phyloP scores from a whole-genome alignment of 2,888 invertebrate genomes.

The Drosophila melanosoma region DNA sequence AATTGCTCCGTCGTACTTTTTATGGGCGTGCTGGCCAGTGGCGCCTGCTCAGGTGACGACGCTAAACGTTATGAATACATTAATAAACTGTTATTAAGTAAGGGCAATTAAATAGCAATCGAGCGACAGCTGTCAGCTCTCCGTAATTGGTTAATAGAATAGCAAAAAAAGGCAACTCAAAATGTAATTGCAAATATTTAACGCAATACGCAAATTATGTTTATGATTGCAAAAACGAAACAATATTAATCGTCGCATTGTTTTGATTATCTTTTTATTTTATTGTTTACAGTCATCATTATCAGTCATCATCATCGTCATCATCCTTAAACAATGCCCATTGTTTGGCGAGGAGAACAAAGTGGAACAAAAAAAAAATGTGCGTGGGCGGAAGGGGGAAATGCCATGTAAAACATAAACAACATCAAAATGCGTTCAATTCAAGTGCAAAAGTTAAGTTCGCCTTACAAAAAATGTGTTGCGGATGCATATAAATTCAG shows the following conservation, averaged over 20 bases:
- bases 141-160: slow-evolving; percentile 28
- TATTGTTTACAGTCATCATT: slow-evolving; percentile 24
- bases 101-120: slow-evolving; percentile 61
- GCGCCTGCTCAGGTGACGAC: slow-evolving; percentile 72
- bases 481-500: slow-evolving; percentile 6
- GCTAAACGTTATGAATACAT: slow-evolving; percentile 66
- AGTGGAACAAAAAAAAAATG: slow-evolving; percentile 23
- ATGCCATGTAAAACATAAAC: slow-evolving; percentile 41
- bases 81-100: slow-evolving; percentile 61
- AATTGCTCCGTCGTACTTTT: slow-evolving; percentile 40
- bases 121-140: slow-evolving; percentile 27
- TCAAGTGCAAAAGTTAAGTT: slow-evolving; percentile 17
- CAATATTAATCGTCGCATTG: slow-evolving; percentile 14
- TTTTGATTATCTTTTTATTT: slow-evolving; percentile 24
- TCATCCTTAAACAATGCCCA: slow-evolving; percentile 44
- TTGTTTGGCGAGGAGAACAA: slow-evolving; percentile 46
- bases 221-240: background rate
- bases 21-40: slow-evolving; percentile 41
- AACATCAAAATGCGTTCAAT: slow-evolving; percentile 28
- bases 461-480: slow-evolving; percentile 9
- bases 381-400: slow-evolving; percentile 33
- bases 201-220: slow-evolving; percentile 4
- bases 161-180: background rate
- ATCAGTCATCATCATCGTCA: slow-evolving; percentile 16
- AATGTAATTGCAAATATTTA: slow-evolving; percentile 1